phyloP scores from a whole-genome alignment of 1,140 invertebrate genomes.

The Cryptotermes secundus region DNA sequence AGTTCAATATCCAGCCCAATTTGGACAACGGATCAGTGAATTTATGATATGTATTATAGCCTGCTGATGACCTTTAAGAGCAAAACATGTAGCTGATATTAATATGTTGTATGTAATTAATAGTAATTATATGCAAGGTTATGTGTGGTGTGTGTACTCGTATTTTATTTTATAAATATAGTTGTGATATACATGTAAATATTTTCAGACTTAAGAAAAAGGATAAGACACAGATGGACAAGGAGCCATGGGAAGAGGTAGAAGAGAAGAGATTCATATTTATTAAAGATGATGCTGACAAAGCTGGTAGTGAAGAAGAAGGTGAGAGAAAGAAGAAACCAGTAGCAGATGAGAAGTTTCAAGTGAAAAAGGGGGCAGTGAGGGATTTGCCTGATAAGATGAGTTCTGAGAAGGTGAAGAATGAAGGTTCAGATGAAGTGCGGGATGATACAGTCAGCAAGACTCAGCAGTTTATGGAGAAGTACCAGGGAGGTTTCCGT shows the following conservation, averaged over 20 bases:
- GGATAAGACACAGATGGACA: slow-evolving; percentile 42
- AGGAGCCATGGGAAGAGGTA: slow-evolving; percentile 41
- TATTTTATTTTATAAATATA: background rate
- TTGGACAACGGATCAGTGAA: no score
- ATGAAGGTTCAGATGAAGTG: slow-evolving; percentile 45
- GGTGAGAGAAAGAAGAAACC: slow-evolving; percentile 41
- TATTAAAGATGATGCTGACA: slow-evolving; percentile 38
- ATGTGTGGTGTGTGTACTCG: no score
- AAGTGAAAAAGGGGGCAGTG: background rate
- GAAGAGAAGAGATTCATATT: slow-evolving; percentile 39
- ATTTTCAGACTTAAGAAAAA: slow-evolving; percentile 53
- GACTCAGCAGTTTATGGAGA: slow-evolving; percentile 33
- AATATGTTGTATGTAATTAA: no score
- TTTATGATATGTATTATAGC: no score
- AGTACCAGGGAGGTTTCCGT: slow-evolving; percentile 36
- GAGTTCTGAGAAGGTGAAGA: slow-evolving; percentile 40
- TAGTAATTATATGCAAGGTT: no score
- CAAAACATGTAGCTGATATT: no score
- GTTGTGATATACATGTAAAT: background rate
- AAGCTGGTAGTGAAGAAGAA: slow-evolving; percentile 38
- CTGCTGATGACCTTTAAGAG: no score
- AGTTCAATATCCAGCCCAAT: no score
- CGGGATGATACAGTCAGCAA: slow-evolving; percentile 37
- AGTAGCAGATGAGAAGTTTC: slow-evolving; percentile 36
- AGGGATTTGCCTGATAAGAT: slow-evolving; percentile 32